Base-by-base conservation (phyloP, 2,113 vertebrate genomes). In the Ailurus styani region DNA sequence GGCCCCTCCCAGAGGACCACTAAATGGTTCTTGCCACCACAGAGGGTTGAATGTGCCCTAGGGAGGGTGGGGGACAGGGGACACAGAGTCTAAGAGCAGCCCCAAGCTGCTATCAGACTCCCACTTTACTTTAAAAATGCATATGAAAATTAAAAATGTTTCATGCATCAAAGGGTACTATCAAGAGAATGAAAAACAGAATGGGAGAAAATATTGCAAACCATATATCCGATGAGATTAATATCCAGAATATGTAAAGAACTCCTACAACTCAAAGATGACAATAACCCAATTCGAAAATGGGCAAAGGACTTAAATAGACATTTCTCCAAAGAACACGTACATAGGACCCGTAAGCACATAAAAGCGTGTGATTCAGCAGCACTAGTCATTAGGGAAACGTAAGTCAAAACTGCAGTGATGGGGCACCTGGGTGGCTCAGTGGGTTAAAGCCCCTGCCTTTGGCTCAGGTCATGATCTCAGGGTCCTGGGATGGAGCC, bases 61-160 rank as follows among this genome's bases (percentile, higher is more conserved):
- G 57, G 37, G 34, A 10, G n/a, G 50, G 10, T 6, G 5, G 3
- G 5, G 66, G 9, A 68, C 4, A 3, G 31, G 73, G 0, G 3
- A 37, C 29, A 2, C 45, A 82, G 15, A 82, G 14, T 47, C 85
- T 21, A 60, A 31, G 15, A 27, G 15, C 13, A n/a, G 57, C 5
- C 34, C 40, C 78, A 66, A 7, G 11, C 13, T 6, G 14, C 78
- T 60, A 40, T 40, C 34, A 57, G 57, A 66, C 0, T 47, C 27
- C 40, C 47, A 23, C 42, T 66, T 64, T 75, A 77, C 57, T 25
- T 54, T 45, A 31, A 90, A 84, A 90, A 47, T 31, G 11, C 68
- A 55, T 6, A 0, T 31, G 37, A 89, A 93, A 88, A 89, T 50
- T 6, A 55, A 73, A 73, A 45, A 77, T 40, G 17, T 25, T 27